A percentile compares a stretch with the other conserved stretches of the same genome.
Evolutionary conservation across 2,888 invertebrate species (phyloP).

Genomic region (Acleris laterana): DNA sequence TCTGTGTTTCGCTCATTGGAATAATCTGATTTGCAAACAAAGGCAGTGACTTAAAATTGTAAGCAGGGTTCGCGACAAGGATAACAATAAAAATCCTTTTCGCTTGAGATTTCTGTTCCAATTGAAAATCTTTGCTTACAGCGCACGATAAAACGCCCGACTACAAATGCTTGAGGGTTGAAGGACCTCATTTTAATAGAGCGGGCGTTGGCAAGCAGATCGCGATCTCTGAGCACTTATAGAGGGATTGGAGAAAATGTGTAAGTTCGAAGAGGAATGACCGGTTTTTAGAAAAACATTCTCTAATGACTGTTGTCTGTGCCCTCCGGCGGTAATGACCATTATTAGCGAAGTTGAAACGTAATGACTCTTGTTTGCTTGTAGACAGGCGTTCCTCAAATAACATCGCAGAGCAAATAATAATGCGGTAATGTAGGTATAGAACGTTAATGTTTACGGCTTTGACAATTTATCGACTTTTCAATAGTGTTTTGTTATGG

Average conservation of each 20-base stretch:
- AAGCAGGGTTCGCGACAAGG: slow-evolving; percentile 21
- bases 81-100: slow-evolving; percentile 31
- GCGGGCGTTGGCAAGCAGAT: slow-evolving; percentile 30
- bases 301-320: slow-evolving; percentile 16
- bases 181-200: slow-evolving; percentile 37
- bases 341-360: slow-evolving; percentile 20
- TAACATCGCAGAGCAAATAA: neutral
- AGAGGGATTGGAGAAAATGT: slow-evolving; percentile 16
- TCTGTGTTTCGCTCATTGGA: neutral
- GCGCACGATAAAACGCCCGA: slow-evolving; percentile 29
- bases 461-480: too few species aligned
- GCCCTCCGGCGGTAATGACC: slow-evolving; percentile 8
- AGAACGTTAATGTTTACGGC: too few species aligned
- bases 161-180: slow-evolving; percentile 34
- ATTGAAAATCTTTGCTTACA: slow-evolving; percentile 35
- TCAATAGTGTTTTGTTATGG: too few species aligned
- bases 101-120: slow-evolving; percentile 32
- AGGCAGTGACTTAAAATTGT: slow-evolving; percentile 13
- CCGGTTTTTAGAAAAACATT: slow-evolving; percentile 1
- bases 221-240: slow-evolving; percentile 19
- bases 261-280: slow-evolving; percentile 1
- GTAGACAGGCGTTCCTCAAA: slow-evolving; percentile 17
- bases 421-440: too few species aligned
- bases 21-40: neutral
- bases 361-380: slow-evolving; percentile 15